Conservation (phyloP, 2,113 vertebrate species). For the Telmatochromis brichardi region DNA sequence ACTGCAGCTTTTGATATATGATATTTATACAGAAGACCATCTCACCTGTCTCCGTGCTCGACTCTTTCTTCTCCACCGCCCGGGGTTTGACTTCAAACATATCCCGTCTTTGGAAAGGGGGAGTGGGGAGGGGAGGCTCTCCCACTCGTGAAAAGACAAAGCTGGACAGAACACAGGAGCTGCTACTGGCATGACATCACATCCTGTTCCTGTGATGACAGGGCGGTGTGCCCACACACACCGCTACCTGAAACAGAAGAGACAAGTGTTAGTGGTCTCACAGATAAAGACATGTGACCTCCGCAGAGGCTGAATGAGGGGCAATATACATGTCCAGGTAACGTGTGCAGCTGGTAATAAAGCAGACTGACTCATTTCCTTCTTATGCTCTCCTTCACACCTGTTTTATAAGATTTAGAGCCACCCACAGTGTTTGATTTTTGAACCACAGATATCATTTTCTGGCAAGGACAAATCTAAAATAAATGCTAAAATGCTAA, state of each 20-base stretch:
- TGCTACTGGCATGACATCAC: slow-evolving; percentile 35
- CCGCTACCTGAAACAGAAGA: slow-evolving; percentile 18
- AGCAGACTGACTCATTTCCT: neutral
- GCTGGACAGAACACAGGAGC: neutral
- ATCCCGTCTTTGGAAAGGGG: slow-evolving; percentile 43
- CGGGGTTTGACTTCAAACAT: slow-evolving; percentile 84
- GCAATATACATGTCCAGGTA: neutral
- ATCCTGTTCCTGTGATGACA: slow-evolving; percentile 22
- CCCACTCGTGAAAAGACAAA: slow-evolving; percentile 24
- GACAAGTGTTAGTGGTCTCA: neutral
- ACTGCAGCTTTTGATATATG: neutral
- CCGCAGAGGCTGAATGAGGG: neutral
- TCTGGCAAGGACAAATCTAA: neutral
- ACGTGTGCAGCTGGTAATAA: neutral
- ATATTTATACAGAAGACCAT: neutral
- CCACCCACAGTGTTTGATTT: neutral
- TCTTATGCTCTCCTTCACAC: neutral
- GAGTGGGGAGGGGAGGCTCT: neutral
- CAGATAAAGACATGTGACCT: neutral
- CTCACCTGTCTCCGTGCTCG: slow-evolving; percentile 82
- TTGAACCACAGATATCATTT: neutral
- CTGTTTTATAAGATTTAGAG: neutral
- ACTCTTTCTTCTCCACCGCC: slow-evolving; percentile 77
- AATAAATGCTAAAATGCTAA: neutral
- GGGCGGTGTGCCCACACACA: neutral